A percentile compares a stretch with the other conserved stretches of the same genome.
Conservation (phyloP, 30 jellyfish, hydroid and myxozoan species). For the Aurelia aurita complex sp. Pacific region DNA sequence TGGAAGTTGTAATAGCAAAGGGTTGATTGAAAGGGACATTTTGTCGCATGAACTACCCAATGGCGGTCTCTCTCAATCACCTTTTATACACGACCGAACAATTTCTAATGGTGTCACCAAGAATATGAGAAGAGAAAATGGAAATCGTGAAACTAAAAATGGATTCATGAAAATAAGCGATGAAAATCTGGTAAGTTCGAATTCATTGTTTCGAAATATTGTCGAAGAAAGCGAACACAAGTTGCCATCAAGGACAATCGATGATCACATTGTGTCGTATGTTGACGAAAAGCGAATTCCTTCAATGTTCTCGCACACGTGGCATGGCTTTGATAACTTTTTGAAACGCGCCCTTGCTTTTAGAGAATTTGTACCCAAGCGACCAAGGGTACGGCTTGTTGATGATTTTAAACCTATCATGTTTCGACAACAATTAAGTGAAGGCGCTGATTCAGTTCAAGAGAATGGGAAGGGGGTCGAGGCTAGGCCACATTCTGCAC, state of each 20-base stretch:
- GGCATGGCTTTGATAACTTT: slow-evolving; percentile 7
- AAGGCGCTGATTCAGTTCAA: not conserved
- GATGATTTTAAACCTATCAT: slow-evolving; percentile 44
- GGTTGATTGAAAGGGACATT: not conserved
- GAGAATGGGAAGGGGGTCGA: not conserved
- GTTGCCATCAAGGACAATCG: not conserved
- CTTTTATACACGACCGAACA: not conserved
- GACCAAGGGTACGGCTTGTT: slow-evolving; percentile 39
- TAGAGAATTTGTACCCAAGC: slow-evolving; percentile 16
- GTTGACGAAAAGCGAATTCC: slow-evolving; percentile 57
- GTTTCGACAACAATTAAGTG: slow-evolving; percentile 37
- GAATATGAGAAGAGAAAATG: not conserved
- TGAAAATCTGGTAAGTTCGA: not conserved
- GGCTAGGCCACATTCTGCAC: not conserved
- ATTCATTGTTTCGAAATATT: not conserved
- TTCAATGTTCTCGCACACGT: slow-evolving; percentile 32
- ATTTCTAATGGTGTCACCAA: not conserved
- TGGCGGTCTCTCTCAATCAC: not conserved
- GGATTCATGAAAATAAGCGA: too few relatives aligned
- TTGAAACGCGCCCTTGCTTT: not conserved
- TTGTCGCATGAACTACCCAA: too few relatives aligned
- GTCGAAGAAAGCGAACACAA: not conserved
- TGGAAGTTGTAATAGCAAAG: not conserved
- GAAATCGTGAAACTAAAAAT: not conserved
- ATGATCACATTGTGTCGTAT: slow-evolving; percentile 9